Base-by-base conservation (phyloP, 2,797 vertebrate genomes). In the Pantherophis vulpinus region DNA sequence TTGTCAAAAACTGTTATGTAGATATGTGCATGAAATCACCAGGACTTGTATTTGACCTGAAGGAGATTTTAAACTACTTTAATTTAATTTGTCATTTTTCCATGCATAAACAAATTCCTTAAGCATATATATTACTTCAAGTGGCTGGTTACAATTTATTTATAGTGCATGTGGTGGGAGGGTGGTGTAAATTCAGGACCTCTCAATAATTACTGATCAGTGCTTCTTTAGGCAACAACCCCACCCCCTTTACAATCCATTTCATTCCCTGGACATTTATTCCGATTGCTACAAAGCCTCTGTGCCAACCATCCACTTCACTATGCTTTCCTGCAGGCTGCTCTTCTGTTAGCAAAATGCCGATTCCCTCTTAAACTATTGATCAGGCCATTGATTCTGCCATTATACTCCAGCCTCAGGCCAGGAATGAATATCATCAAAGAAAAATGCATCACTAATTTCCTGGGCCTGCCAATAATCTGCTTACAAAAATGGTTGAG, bases 301-400 rank as follows among this genome's bases (percentile, higher is more conserved):
- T 88, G 11, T 59, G 10, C 42, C n/a, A 25, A 59, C 66, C 58
- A 59, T 56, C 70, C 9, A 51, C 23, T 83, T 61, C 18, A 51
- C 47, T 58, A 4, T 61, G 51, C 90, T 74, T 91, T 86, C 74
- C 59, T 47, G 87, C 59, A 29, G 27, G 42, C 70, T n/a, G 74
- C 54, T 23, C 59, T 70, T 89, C 87, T 87, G 74, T 88, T 55
- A 86, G 90, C 16, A 29, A n/a, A 74, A 42, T 20, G 47, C 5
- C 11, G 37, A 16, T 42, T 87, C 89, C 70, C 91, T 66, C 58
- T 63, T 58, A 59, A 88, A 88, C 51, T 92, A 92, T 92, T 91
- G 93, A 94, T 94, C 70, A 25, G 29, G 16, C 51, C 89, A 92
- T 92, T 61, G 91, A 94, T 91, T 86, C 23, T 61, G 32, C 89